phyloP scores from a whole-genome alignment of 1,140 invertebrate species.

The Lanistes nyassanus region DNA sequence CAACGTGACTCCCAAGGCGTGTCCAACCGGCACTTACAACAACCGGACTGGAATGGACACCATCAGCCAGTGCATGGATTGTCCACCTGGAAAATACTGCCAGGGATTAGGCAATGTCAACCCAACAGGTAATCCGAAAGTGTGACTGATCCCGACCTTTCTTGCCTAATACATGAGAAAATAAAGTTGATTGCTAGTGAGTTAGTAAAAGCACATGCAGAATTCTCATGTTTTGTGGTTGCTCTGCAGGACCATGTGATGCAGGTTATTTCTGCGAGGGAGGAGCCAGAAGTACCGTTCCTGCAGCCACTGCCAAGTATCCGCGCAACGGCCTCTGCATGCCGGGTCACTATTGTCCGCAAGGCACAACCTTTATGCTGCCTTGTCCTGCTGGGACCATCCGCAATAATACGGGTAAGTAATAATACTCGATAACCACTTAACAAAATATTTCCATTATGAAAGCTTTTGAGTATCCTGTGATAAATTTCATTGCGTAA shows the following conservation, averaged over 20 bases:
- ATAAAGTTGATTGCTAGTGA: no score
- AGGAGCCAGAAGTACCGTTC: conserved; percentile 51
- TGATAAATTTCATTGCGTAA: no score
- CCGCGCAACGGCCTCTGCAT: conserved; percentile 57
- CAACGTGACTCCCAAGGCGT: conserved; percentile 46
- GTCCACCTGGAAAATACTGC: conserved; percentile 60
- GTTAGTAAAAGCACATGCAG: no score
- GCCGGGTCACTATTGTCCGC: conserved; percentile 57
- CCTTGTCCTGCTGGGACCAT: conserved; percentile 59
- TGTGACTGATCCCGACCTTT: not conserved
- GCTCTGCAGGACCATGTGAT: conserved; percentile 56
- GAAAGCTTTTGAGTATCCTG: not conserved
- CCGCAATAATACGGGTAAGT: conserved; percentile 54
- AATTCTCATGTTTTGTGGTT: not conserved
- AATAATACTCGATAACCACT: not conserved
- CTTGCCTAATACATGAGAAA: not conserved
- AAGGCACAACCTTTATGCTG: conserved; percentile 48
- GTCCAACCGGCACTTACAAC: conserved; percentile 60
- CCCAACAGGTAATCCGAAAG: conserved; percentile 46
- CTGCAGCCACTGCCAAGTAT: conserved; percentile 41
- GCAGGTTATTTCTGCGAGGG: conserved; percentile 62
- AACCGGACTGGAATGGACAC: conserved; percentile 54
- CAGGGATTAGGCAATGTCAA: conserved; percentile 57
- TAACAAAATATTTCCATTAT: not conserved
- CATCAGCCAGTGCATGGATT: conserved; percentile 50